Conservation (phyloP, 2,888 invertebrate species). For the Tipula lateralis region DNA sequence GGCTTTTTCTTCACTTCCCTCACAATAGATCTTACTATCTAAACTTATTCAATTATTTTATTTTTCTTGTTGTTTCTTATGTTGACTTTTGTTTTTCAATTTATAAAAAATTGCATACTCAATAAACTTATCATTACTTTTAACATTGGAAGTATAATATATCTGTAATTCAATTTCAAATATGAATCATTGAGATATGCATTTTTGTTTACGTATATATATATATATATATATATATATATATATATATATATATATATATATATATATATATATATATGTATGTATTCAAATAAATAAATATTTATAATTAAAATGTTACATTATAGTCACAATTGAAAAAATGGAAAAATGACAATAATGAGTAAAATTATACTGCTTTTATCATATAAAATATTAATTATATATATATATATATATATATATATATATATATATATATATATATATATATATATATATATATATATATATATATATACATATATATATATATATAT, state of each 20-base stretch:
- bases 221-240: constrained; percentile 30
- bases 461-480: neutral
- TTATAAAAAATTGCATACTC: no score
- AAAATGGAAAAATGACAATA: neutral
- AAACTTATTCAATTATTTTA: no score
- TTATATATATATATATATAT: neutral
- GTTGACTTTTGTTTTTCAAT: no score
- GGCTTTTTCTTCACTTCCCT: no score
- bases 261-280: constrained; percentile 25
- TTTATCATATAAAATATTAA: neutral
- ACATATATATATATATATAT: neutral
- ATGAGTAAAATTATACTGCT: neutral
- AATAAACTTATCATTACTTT: no score
- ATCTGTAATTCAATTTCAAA: no score
- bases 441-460: neutral
- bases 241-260: constrained; percentile 27
- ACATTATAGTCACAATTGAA: neutral
- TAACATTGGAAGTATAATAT: no score
- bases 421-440: neutral
- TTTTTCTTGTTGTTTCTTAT: no score
- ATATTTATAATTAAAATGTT: constrained; percentile 19
- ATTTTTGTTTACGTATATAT: constrained; percentile 29
- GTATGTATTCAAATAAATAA: neutral
- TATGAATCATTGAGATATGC: neutral
- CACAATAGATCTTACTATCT: no score